Evolutionary conservation across 1,140 invertebrate genomes (phyloP).

Genomic region (Nebria ingens): DNA sequence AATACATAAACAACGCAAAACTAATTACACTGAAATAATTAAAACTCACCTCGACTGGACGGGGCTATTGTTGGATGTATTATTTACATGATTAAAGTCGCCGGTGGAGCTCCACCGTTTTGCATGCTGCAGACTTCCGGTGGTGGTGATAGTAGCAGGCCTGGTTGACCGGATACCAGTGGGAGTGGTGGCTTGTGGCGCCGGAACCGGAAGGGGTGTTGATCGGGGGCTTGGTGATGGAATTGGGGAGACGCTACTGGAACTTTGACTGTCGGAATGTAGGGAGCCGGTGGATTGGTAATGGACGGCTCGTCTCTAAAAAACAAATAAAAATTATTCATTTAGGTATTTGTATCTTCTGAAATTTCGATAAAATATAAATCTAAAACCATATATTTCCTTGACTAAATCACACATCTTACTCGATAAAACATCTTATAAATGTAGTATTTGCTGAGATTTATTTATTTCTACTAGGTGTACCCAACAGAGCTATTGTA

Average conservation of each 20-base stretch:
- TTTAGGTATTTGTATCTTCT: background rate
- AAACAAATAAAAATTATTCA: background rate
- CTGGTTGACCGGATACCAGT: conserved; percentile 8
- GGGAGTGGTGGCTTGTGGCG: conserved; percentile 17
- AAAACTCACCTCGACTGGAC: conserved; percentile 42
- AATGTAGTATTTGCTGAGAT: no score
- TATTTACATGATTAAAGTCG: conserved; percentile 46
- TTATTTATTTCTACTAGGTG: no score
- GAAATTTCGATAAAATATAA: no score
- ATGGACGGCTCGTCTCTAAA: conserved; percentile 55
- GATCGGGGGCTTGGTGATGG: conserved; percentile 71
- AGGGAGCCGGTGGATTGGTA: conserved; percentile 78
- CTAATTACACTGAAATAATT: conserved; percentile 9
- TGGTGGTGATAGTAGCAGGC: conserved; percentile 19
- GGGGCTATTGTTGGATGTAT: conserved; percentile 31
- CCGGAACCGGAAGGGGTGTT: conserved; percentile 47
- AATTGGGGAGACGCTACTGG: conserved; percentile 69
- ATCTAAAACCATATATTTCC: no score
- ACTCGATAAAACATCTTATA: no score
- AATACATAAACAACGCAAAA: background rate
- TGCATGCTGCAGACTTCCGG: conserved; percentile 38
- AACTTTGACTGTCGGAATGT: conserved; percentile 75
- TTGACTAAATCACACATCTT: no score
- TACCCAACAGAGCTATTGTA: no score
- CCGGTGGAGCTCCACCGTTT: conserved; percentile 78